Percentiles rank a stretch among this genome's conserved stretches.
These are phyloP conservation scores for Apantesis nais DNA, from an alignment of 2,888 invertebrate genomes.

Conservation along the genomic window DNA sequence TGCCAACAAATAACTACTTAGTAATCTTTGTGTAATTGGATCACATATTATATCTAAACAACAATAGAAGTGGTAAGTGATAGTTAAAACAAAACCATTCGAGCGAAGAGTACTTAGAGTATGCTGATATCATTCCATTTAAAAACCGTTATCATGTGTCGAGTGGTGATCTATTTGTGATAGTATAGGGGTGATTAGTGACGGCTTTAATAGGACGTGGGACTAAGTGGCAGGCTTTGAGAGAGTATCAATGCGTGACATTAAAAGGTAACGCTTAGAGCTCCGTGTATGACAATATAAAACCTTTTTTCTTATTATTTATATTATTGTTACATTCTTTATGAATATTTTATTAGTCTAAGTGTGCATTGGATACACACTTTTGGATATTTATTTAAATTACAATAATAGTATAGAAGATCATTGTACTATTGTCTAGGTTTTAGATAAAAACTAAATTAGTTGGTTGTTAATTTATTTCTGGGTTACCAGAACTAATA, in stretches of 20 bases:
- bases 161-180: conserved; percentile 39
- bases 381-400: too few relatives aligned
- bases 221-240: conserved; percentile 55
- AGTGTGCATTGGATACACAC: too few relatives aligned
- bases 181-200: conserved; percentile 32
- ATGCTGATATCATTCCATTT: conserved; percentile 41
- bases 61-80: conserved; percentile 22
- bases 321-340: too few relatives aligned
- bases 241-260: conserved; percentile 60
- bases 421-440: too few relatives aligned
- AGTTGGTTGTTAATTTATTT: too few relatives aligned
- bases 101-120: conserved; percentile 17
- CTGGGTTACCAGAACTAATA: too few relatives aligned
- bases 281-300: conserved; percentile 11
- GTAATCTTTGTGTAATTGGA: conserved; percentile 12
- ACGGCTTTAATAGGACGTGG: conserved; percentile 56
- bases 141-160: conserved; percentile 38
- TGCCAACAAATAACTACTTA: background rate
- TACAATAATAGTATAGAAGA: too few relatives aligned
- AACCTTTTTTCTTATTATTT: background rate
- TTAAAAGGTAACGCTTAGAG: conserved; percentile 47
- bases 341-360: too few relatives aligned
- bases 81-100: conserved; percentile 42
- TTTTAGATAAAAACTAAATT: too few relatives aligned
- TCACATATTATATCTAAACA: conserved; percentile 19